phyloP scores from a whole-genome alignment of 2,797 vertebrate genomes.

The Squalus acanthias region DNA sequence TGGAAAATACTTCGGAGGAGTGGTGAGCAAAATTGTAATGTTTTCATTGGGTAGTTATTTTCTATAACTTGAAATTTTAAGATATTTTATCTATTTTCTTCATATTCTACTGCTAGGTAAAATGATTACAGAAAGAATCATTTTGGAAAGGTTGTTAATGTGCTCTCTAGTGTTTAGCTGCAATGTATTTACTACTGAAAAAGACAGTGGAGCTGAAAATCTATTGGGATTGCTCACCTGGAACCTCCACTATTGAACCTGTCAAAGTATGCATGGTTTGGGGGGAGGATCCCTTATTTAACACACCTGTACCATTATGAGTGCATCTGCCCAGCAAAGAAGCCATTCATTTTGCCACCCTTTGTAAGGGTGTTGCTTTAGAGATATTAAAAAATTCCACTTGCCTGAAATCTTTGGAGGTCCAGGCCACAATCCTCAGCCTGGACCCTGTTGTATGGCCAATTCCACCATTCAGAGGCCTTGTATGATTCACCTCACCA shows the following conservation, averaged over 20 bases:
- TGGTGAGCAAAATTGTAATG: constrained; percentile 64
- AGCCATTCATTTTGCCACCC: background rate
- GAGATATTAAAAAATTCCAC: background rate
- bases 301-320: background rate
- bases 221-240: background rate
- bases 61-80: constrained; percentile 35
- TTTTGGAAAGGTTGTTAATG: background rate
- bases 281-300: background rate
- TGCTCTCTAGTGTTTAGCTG: background rate
- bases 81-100: background rate
- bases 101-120: background rate
- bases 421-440: background rate
- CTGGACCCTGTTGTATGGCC: background rate
- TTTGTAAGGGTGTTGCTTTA: background rate
- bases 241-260: background rate
- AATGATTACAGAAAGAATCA: background rate
- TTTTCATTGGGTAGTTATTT: background rate
- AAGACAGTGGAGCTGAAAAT: background rate
- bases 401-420: background rate
- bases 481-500: background rate
- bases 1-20: constrained; percentile 86
- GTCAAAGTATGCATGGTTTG: background rate
- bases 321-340: background rate
- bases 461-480: background rate
- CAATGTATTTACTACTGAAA: constrained; percentile 45